Base-by-base conservation (phyloP, 2,113 vertebrate genomes). In the Seriola rivoliana region DNA sequence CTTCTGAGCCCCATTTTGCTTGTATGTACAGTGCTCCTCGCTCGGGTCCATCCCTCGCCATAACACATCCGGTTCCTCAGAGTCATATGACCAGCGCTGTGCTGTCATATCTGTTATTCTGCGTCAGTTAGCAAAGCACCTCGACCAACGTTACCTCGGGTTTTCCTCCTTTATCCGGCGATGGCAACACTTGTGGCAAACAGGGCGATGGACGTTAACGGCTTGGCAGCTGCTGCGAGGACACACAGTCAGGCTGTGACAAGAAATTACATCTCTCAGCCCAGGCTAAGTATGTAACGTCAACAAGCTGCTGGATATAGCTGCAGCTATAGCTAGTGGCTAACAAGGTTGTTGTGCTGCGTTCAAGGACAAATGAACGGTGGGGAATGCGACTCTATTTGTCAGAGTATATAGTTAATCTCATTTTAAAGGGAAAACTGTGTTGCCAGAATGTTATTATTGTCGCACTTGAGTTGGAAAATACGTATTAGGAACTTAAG, bases 201-300 rank as follows among this genome's bases (percentile, higher is more conserved):
- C 82, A 85, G 93, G 59, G 78, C 86, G 25, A 89, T 94, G 93
- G 95, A 96, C 40, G 78, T 94, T 10, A 96, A 96, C 78, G 94
- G 94, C 40, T 44, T 95, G 52, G 91, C 92, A 3, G 95, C 89
- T 25, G 95, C 93, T 9, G 95, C 95, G 36, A 86, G 94, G 77
- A 93, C 94, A 8, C 95, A 96, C 80, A 94, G 93, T 5, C 95
- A 95, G 78, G 95, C 96, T 29, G 95, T 95, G 82, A 95, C 91
- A 73, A 92, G 96, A 87, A 96, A 96, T 78, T 96, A 96, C 93
- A 95, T 96, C 86, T 96, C 96, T 48, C 96, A 96, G 54, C 96
- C 96, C 8, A 82, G 96, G 87, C 94, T 96, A 59, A 96, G 96
- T 96, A 92, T 32, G 58, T 75, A 55, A 3, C 71, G 34, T 78